Conservation (phyloP, 1,140 invertebrate species). For the Ips nitidus region DNA sequence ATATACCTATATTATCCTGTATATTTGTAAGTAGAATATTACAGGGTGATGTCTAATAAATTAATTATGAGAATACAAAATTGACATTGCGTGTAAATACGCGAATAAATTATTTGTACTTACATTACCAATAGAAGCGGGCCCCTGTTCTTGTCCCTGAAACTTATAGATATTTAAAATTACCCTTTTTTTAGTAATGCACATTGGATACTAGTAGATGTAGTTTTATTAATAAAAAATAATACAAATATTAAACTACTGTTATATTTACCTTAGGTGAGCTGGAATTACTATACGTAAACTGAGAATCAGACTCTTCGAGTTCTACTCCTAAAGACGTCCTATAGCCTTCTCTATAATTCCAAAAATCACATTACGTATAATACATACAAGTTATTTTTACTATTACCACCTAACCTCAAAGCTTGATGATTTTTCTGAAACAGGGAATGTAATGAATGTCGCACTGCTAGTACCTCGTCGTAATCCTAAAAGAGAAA, state of each 20-base stretch:
- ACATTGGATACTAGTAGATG: neutral
- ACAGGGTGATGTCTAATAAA: neutral
- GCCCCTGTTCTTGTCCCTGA: constrained; percentile 29
- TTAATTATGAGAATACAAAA: constrained; percentile 11
- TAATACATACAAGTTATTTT: too few species aligned
- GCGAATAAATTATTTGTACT: constrained; percentile 27
- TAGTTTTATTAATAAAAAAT: neutral
- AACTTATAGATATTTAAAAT: constrained; percentile 16
- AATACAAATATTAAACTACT: neutral
- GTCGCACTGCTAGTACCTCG: constrained; percentile 41
- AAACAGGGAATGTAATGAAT: constrained; percentile 44
- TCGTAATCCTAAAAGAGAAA: constrained; percentile 43
- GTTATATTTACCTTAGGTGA: constrained; percentile 61
- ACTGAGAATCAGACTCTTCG: constrained; percentile 72
- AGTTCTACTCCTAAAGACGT: constrained; percentile 58
- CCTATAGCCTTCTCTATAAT: constrained; percentile 55
- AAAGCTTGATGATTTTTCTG: constrained; percentile 40
- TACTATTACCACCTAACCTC: constrained; percentile 28
- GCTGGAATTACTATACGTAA: constrained; percentile 73
- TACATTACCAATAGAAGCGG: constrained; percentile 23
- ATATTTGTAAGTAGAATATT: neutral
- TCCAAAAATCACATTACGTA: neutral
- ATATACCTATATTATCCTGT: neutral
- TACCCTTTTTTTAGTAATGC: neutral
- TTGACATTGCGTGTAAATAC: constrained; percentile 27